Conservation (phyloP, 2,888 invertebrate species). For the Ganaspis brasiliensis region DNA sequence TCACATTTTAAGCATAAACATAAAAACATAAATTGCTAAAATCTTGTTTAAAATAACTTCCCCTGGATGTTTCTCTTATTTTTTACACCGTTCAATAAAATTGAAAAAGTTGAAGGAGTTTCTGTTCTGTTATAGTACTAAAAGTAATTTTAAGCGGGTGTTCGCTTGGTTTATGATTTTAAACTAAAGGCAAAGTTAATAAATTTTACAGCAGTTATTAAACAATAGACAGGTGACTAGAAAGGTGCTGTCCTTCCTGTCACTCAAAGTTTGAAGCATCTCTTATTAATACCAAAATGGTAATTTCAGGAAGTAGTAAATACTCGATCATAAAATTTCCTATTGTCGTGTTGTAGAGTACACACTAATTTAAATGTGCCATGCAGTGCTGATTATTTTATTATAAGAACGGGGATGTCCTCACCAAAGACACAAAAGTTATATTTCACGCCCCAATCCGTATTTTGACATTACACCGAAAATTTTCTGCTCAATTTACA, state of each 20-base stretch:
- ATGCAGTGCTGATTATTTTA: constrained; percentile 10
- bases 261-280: neutral
- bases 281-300: constrained; percentile 14
- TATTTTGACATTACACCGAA: no score
- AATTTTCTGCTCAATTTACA: no score
- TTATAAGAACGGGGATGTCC: neutral
- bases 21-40: constrained; percentile 6
- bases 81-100: constrained; percentile 7
- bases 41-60: no score
- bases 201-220: constrained; percentile 20
- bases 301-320: neutral
- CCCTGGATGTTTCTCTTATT: no score
- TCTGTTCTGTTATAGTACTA: neutral
- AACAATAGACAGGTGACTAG: neutral
- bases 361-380: neutral
- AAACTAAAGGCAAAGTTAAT: neutral
- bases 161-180: no score
- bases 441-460: neutral
- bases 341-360: neutral
- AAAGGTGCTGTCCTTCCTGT: neutral
- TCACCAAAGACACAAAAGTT: neutral
- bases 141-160: neutral
- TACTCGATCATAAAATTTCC: neutral
- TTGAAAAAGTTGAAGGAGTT: neutral
- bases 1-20: no score